Conservation (phyloP, 2,797 vertebrate species). For the Halcyon chelicuti region DNA sequence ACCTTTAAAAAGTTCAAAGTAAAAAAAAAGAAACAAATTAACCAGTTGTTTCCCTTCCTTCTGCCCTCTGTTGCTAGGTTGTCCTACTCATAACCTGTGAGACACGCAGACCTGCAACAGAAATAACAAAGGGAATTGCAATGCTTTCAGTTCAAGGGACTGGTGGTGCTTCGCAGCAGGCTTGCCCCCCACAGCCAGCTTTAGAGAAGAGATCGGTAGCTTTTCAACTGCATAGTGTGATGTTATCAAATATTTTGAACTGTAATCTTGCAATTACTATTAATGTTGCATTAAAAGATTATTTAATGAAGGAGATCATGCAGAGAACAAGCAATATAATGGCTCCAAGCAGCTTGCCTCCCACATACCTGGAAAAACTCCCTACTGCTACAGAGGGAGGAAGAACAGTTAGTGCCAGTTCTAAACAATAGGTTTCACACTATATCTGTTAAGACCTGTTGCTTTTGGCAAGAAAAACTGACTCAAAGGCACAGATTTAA, state of each 20-base stretch:
- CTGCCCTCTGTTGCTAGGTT: not conserved
- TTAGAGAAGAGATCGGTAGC: constrained; percentile 62
- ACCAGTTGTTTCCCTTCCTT: constrained; percentile 2
- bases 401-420: constrained; percentile 64
- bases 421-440: constrained; percentile 73
- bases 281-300: constrained; percentile 81
- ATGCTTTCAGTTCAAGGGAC: not conserved
- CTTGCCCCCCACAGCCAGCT: constrained; percentile 60
- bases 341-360: constrained; percentile 75
- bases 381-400: constrained; percentile 70
- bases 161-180: constrained; percentile 26
- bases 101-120: not conserved
- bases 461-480: constrained; percentile 67
- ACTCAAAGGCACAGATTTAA: constrained; percentile 60
- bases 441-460: constrained; percentile 74
- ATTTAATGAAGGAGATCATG: constrained; percentile 80
- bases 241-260: constrained; percentile 82
- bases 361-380: constrained; percentile 78
- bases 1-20: not conserved
- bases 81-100: not conserved
- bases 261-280: constrained; percentile 80
- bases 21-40: not conserved
- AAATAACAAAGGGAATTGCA: constrained; percentile 9
- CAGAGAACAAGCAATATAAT: constrained; percentile 76
- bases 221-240: constrained; percentile 66